Evolutionary conservation across 1,140 invertebrate species (phyloP).

Genomic region (Drosophila sp.): DNA sequence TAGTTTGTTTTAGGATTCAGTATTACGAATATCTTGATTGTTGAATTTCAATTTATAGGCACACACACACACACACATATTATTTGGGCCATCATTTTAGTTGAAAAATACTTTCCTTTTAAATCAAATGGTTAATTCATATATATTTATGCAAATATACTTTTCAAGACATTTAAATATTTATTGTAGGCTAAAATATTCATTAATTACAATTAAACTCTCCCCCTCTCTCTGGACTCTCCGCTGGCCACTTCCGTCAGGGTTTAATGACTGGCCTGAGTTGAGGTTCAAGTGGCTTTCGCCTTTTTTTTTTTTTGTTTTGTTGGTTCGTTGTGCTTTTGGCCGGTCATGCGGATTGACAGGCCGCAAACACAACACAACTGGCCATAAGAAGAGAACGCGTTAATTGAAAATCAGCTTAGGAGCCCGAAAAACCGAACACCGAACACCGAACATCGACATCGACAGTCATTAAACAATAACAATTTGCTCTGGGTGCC

Average conservation of each 20-base stretch:
- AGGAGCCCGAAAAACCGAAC: slow-evolving; percentile 10
- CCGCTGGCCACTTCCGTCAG: neutral
- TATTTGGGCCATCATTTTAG: too few species aligned
- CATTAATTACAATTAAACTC: slow-evolving; percentile 4
- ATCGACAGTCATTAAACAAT: slow-evolving; percentile 72
- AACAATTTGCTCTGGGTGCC: slow-evolving; percentile 35
- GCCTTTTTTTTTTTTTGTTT: slow-evolving; percentile 37
- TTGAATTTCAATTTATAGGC: too few species aligned
- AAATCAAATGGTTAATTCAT: neutral
- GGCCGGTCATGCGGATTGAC: slow-evolving; percentile 39
- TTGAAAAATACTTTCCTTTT: neutral
- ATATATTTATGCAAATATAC: neutral
- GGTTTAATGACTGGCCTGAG: slow-evolving; percentile 8
- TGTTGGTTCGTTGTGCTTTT: slow-evolving; percentile 26
- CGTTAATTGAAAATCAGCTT: slow-evolving; percentile 76
- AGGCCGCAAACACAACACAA: slow-evolving; percentile 23
- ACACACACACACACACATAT: too few species aligned
- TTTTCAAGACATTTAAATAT: neutral
- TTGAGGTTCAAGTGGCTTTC: slow-evolving; percentile 25
- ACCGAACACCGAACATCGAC: slow-evolving; percentile 55
- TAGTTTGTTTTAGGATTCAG: too few species aligned
- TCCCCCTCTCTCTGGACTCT: neutral
- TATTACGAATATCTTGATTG: too few species aligned
- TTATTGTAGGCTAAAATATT: slow-evolving; percentile 4
- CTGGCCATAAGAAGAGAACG: slow-evolving; percentile 25